Evolutionary conservation across 2,888 invertebrate genomes (phyloP).

Genomic region (Neoscelio sp.): DNA sequence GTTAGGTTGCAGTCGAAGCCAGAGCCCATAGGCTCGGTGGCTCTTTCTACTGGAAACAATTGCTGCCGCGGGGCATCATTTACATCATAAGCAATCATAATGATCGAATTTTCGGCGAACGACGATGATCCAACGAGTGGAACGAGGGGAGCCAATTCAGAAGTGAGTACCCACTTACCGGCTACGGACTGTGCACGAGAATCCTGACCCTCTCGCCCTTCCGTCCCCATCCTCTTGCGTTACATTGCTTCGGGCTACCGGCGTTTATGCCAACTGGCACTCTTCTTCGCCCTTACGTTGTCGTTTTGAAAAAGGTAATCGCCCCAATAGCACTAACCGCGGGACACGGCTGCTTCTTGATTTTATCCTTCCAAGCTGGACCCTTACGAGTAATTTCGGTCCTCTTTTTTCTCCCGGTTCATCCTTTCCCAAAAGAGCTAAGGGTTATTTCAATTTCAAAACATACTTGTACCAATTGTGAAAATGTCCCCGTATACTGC

Average conservation of each 20-base stretch:
- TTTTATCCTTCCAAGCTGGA: conserved; percentile 37
- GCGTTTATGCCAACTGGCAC: conserved; percentile 78
- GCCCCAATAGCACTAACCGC: conserved; percentile 71
- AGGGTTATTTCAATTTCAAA: conserved; percentile 69
- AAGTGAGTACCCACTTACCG: conserved; percentile 82
- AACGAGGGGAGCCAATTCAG: conserved; percentile 82
- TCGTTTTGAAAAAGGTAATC: conserved; percentile 74
- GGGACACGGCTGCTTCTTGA: conserved; percentile 58
- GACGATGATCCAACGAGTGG: conserved; percentile 83
- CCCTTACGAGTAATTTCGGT: conserved; percentile 38
- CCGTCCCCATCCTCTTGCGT: conserved; percentile 70
- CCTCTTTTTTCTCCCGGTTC: conserved; percentile 9
- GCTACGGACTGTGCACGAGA: conserved; percentile 73
- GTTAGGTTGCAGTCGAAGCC: conserved; percentile 26
- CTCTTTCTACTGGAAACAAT: conserved; percentile 79
- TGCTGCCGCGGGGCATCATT: conserved; percentile 85
- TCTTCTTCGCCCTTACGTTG: conserved; percentile 67
- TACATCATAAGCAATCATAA: conserved; percentile 85
- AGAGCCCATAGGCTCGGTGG: conserved; percentile 30
- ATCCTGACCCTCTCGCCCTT: conserved; percentile 69
- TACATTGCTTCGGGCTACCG: conserved; percentile 79
- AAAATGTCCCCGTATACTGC: conserved; percentile 4
- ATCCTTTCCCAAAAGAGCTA: conserved; percentile 44
- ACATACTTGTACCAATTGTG: conserved; percentile 11
- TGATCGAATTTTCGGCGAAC: conserved; percentile 83